phyloP scores from a whole-genome alignment of 2,888 invertebrate species.

The Chymomyza caudatula region DNA sequence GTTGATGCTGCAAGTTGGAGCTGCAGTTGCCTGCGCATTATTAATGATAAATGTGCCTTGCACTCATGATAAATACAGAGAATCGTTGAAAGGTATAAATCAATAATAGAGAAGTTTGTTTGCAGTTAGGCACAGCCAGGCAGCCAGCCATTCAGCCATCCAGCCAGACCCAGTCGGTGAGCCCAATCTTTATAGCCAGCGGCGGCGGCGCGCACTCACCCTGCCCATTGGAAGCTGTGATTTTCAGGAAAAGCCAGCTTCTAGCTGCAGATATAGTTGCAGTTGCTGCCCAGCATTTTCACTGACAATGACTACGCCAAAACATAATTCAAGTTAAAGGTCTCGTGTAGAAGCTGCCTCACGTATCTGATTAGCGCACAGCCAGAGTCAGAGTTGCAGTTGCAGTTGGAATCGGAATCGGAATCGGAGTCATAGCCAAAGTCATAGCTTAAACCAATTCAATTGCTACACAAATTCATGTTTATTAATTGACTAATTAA shows the following conservation, averaged over 20 bases:
- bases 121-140: constrained; percentile 54
- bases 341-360: constrained; percentile 55
- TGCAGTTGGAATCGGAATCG: background rate
- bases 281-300: background rate
- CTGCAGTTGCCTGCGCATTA: constrained; percentile 45
- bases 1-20: constrained; percentile 12
- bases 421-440: background rate
- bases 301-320: constrained; percentile 70
- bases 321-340: constrained; percentile 67
- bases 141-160: constrained; percentile 5
- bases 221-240: constrained; percentile 51
- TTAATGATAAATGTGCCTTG: constrained; percentile 78
- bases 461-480: constrained; percentile 35
- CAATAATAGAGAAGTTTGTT: constrained; percentile 75
- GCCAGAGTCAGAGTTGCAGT: background rate
- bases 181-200: constrained; percentile 9
- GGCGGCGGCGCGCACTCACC: constrained; percentile 2
- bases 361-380: constrained; percentile 56
- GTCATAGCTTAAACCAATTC: background rate
- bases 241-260: constrained; percentile 31
- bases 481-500: constrained; percentile 68
- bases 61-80: constrained; percentile 78
- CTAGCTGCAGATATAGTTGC: background rate
- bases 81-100: constrained; percentile 79
- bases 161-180: constrained; percentile 2